Conservation (phyloP, 2,113 vertebrate species). For the Ctenodactylus gundi region DNA sequence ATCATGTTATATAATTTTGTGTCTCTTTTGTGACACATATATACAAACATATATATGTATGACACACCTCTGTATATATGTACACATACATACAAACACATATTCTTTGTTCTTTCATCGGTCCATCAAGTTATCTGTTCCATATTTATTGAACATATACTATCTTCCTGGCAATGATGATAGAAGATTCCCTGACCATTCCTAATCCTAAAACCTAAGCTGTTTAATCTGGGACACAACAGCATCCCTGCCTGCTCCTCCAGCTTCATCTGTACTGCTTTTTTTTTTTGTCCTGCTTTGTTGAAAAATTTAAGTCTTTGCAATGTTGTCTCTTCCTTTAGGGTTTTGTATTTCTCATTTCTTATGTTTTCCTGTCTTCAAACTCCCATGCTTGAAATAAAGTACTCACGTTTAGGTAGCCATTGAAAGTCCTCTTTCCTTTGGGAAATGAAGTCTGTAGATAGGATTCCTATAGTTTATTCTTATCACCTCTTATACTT, state of each 20-base stretch:
- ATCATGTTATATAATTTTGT: neutral
- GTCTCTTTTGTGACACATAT: neutral
- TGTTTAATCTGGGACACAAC: neutral
- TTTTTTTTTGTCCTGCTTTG: neutral
- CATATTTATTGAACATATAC: neutral
- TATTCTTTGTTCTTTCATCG: neutral
- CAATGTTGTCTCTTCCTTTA: neutral
- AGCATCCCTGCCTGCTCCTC: neutral
- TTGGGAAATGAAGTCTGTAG: neutral
- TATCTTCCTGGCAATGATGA: neutral
- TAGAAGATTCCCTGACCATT: neutral
- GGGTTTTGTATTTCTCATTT: neutral
- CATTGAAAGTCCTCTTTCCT: neutral
- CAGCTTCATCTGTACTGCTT: neutral
- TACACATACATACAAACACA: too few species aligned
- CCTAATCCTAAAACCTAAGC: neutral
- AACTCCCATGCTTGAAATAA: neutral
- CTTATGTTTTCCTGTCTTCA: neutral
- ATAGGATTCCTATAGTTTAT: neutral
- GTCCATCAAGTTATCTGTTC: neutral
- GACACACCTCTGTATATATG: too few species aligned
- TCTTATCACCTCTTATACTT: neutral
- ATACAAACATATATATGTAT: too few species aligned
- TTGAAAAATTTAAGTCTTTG: neutral
- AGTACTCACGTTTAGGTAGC: neutral